Conservation (phyloP, 2,888 invertebrate genomes). For the Yponomeuta sedellus region DNA sequence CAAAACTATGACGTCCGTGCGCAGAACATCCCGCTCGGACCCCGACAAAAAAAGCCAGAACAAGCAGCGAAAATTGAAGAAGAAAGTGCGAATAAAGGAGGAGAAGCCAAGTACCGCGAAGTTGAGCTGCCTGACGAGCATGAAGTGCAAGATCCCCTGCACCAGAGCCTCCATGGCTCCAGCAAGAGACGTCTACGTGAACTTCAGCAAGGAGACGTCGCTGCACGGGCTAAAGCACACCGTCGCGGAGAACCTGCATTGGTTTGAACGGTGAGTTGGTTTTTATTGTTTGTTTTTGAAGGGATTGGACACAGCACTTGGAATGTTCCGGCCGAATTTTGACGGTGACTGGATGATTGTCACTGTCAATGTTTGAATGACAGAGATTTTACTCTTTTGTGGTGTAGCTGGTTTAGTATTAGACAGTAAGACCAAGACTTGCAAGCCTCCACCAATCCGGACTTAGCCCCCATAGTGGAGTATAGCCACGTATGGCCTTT, state of each 20-base stretch:
- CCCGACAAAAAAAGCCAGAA: neutral
- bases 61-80: neutral
- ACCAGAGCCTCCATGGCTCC: constrained; percentile 22
- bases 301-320: neutral
- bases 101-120: neutral
- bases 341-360: too few relatives aligned
- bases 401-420: too few relatives aligned
- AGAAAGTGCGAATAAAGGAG: neutral
- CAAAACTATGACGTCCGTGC: too few relatives aligned
- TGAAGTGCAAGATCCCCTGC: neutral
- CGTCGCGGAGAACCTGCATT: constrained; percentile 54
- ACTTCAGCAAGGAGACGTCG: constrained; percentile 59
- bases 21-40: neutral
- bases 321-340: neutral
- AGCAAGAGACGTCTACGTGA: constrained; percentile 39
- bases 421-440: too few relatives aligned
- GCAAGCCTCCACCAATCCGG: too few relatives aligned
- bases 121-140: neutral
- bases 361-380: too few relatives aligned
- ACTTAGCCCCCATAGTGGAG: too few relatives aligned
- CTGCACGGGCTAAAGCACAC: constrained; percentile 67
- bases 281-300: neutral
- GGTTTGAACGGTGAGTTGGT: constrained; percentile 51
- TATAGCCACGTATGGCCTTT: too few relatives aligned
- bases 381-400: too few relatives aligned